These are phyloP conservation scores for Danio choprae DNA, from an alignment of 2,797 vertebrate genomes.

Conservation along the genomic window DNA sequence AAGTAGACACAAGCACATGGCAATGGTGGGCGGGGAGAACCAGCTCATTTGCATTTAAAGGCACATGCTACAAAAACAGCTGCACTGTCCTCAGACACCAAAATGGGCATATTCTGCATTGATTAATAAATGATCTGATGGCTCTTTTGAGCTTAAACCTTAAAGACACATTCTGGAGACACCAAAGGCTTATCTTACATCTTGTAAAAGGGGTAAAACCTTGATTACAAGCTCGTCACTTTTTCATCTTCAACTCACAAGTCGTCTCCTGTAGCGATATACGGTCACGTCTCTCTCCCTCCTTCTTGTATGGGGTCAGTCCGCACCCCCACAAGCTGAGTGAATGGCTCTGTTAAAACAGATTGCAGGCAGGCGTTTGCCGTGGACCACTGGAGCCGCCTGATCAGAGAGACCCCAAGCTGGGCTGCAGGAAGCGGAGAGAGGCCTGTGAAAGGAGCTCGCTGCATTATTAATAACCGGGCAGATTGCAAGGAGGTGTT, in stretches of 20 bases:
- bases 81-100: no score
- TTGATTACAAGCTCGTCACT: slow-evolving; percentile 3
- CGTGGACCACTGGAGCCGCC: slow-evolving; percentile 70
- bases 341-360: slow-evolving; percentile 82
- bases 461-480: slow-evolving; percentile 79
- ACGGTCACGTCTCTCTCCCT: not conserved
- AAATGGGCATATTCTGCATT: no score
- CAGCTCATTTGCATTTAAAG: no score
- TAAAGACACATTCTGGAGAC: no score
- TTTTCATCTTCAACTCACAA: slow-evolving; percentile 16
- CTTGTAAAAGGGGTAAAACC: not conserved
- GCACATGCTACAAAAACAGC: no score
- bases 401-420: slow-evolving; percentile 73
- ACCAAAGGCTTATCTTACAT: no score
- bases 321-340: slow-evolving; percentile 74
- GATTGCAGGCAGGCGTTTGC: slow-evolving; percentile 80
- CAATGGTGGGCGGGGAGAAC: no score
- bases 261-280: slow-evolving; percentile 1
- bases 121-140: no score
- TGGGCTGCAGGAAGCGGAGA: slow-evolving; percentile 68
- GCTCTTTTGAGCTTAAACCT: no score
- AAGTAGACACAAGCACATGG: no score
- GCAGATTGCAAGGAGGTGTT: slow-evolving; percentile 69
- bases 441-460: slow-evolving; percentile 62
- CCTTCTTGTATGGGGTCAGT: not conserved